Conservation (phyloP, 2,888 invertebrate species). For the Gymnosoma rotundatum region DNA sequence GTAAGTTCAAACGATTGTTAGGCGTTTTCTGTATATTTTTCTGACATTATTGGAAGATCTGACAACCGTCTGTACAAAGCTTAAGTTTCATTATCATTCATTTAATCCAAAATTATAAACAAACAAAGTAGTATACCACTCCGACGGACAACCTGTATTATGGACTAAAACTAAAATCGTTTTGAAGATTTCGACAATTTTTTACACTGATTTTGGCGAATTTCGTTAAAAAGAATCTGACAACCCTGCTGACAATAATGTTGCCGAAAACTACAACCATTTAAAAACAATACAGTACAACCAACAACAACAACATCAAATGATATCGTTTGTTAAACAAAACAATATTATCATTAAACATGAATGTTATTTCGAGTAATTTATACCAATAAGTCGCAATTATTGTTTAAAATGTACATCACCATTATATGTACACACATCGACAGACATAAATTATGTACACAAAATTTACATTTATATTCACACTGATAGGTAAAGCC, state of each 20-base stretch:
- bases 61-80: too few species aligned
- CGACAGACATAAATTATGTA: background rate
- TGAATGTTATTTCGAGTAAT: constrained; percentile 54
- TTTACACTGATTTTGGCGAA: too few species aligned
- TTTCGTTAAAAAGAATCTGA: too few species aligned
- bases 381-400: constrained; percentile 61
- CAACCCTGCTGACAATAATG: constrained; percentile 1
- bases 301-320: constrained; percentile 20
- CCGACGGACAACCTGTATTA: too few species aligned
- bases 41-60: too few species aligned
- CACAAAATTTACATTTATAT: constrained; percentile 5
- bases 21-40: too few species aligned
- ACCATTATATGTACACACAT: constrained; percentile 23
- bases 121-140: too few species aligned
- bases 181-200: too few species aligned
- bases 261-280: background rate
- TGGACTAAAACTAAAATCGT: too few species aligned
- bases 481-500: background rate
- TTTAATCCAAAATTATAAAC: too few species aligned
- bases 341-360: constrained; percentile 52
- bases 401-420: constrained; percentile 49
- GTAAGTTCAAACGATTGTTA: too few species aligned
- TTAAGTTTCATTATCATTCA: too few species aligned
- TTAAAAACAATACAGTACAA: background rate
- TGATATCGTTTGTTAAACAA: constrained; percentile 41